Base-by-base conservation (phyloP, 37 sponge, comb jelly and placozoan genomes). In the Beroe forskalii region DNA sequence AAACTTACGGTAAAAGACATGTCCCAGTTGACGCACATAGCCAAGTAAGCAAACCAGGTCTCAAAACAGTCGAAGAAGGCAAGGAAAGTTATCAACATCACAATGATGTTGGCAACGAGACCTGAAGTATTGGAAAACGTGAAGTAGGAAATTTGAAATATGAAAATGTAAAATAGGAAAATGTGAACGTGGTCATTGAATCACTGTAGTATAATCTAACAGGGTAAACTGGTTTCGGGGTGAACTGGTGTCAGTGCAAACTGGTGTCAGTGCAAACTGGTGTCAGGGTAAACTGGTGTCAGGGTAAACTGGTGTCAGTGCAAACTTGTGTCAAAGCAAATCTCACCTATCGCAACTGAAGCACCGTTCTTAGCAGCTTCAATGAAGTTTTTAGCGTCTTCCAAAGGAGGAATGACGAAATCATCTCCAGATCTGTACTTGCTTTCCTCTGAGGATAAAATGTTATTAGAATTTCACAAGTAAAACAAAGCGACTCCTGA, bases 361-460 rank as follows among this genome's bases (percentile, higher is more conserved):
- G 90, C 90, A 4, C 90, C 90, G 63, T 64, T 64, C 24, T 62
- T 66, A 1, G 90, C 90, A 17, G 90, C 90, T n/a, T 90, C 90
- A 28, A 90, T 90, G 66, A 90, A 66, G 64, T 90, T 90, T 30
- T 64, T 90, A 40, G 67, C 66, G 33, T 90, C 67, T 48, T 90
- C 66, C 40, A 62, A 28, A 23, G 31, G 32, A 28, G 67, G 67
- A 62, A 64, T 90, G 6, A 90, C 66, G 22, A 90, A 90, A 6
- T 90, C 37, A 1, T 90, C 41, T 3, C 90, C 67, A 8, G 66
- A 90, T 12, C 1, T 33, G 61, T 62, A 90, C 14, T 35, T 23
- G 36, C 42, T 42, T 24, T 62, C 33, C 61, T 90, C 67, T 90
- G 41, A 69, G 17, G 17, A 48, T 48, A 48, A 17, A 12, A 48